Evolutionary conservation across 2,797 vertebrate genomes (phyloP), one percentile per base, ranked within the genome.

Genomic region (Xenopus petersii): DNA sequence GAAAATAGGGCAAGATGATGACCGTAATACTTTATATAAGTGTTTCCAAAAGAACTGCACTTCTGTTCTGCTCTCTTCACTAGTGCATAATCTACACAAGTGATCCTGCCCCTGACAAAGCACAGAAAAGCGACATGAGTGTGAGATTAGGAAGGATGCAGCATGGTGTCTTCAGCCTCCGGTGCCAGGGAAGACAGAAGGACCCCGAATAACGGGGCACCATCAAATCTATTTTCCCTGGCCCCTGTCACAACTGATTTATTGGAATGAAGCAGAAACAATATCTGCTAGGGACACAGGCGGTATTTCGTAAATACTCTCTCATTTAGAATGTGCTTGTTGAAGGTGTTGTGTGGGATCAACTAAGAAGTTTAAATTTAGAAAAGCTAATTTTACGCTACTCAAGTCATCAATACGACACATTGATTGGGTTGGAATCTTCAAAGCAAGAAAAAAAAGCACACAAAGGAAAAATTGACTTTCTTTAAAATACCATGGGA

Each of bases 371-470:
- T 56, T 56, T 56, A 56, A 56, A 17, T 56, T 56, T 17, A 56
- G 54, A 56, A 56, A 56, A 56, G 13, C 54, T 56, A 56, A 56
- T 56, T 51, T 51, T 51, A 51, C 49, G 49, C 49, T 51, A 51
- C 49, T 56, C 54, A 56, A 56, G 54, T 56, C 49, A 51, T 51
- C 54, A 56, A 56, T 56, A 56, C 16, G 15, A 13, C 54, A 16
- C 54, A 56, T 56, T 56, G 54, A 56, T 56, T 17, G 54, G 54
- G 13, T 1, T 17, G 54, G 17, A 56, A 56, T 56, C 54, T 56
- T 56, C 54, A 56, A 56, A 56, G n/a, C 54, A 56, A 56, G 15
- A 51, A 51, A 51, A 30, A 51, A 51, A 51, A 51, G 15, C 11
- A 51, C 11, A 51, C 11, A 51, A 5, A 51, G 15, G 16, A 56